Conservation (phyloP, 2,797 vertebrate species). For the Enteromius viviparus region DNA sequence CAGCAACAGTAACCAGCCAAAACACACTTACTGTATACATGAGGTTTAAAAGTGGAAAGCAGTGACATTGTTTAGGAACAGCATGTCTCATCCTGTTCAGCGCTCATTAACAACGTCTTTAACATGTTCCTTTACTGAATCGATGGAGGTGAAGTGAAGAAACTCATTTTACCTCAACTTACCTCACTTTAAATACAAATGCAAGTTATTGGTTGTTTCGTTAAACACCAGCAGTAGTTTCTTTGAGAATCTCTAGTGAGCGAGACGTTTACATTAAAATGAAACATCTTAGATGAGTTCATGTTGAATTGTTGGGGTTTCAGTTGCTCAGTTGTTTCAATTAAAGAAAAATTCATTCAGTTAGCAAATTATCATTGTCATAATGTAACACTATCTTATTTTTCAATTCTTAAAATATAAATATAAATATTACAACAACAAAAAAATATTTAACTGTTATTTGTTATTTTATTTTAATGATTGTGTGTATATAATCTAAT, state of each 20-base stretch:
- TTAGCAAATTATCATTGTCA: background rate
- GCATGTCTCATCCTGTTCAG: background rate
- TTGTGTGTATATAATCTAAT: too few species aligned
- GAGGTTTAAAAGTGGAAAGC: slow-evolving; percentile 16
- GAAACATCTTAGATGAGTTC: background rate
- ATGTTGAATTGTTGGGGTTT: background rate
- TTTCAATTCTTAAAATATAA: background rate
- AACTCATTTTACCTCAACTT: background rate
- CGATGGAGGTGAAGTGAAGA: background rate
- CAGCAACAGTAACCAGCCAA: slow-evolving; percentile 40
- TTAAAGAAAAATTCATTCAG: background rate
- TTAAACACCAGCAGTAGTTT: background rate
- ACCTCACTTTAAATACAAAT: background rate
- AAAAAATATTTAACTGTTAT: too few species aligned
- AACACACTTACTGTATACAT: slow-evolving; percentile 24
- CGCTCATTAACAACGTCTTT: background rate
- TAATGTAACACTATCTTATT: background rate
- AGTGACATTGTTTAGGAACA: slow-evolving; percentile 26
- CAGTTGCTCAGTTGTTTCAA: background rate
- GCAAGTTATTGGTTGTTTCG: background rate
- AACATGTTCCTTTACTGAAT: background rate
- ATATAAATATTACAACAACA: background rate
- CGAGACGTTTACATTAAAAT: background rate
- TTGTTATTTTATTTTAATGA: background rate
- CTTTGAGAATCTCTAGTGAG: background rate